Evolutionary conservation across 1,140 invertebrate genomes (phyloP), one percentile per base, ranked within the genome.

Genomic region (Ceratoteleas bidentatus): DNA sequence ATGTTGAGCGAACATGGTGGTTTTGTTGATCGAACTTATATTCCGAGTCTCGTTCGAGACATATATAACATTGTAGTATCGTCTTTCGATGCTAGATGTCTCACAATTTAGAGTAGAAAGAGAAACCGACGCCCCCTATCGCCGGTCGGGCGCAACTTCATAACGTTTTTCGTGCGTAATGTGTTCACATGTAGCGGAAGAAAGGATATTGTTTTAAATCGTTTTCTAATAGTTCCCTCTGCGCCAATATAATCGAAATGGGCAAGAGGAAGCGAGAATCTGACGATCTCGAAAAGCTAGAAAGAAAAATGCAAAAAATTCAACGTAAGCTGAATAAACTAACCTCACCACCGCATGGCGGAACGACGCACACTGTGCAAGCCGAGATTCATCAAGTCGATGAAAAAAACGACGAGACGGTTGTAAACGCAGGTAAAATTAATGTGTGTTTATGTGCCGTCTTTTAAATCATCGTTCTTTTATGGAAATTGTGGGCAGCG

Each of bases 281-380:
- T 8, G 53, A 36, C 8, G 0, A 36, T 11, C 36, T 33, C 32
- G 10, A 11, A 7, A 11, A 56, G n/a, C n/a, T 36, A 11, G 32
- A 36, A 13, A 56, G 33, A 13, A 56, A 56, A 56, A 36, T 56
- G 32, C 11, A 6, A 7, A 33, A 56, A 56, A n/a, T 56, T 13
- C 32, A 56, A 7, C 3, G 33, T 3, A 33, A 36, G 8, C 34
- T 56, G 0, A 14, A 36, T 3, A 36, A 33, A 14, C 53, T 56
- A 49, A 49, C 32, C 32, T 6, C 53, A 43, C 40, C 40, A 43
- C n/a, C 40, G 40, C 40, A 43, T 9, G 40, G 4, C 24, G 24
- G 24, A 24, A 24, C 24, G 24, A 24, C 24, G 24, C 24, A 24
- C 24, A 24, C 4, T 24, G 24, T 24, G 24, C 24, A 24, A 24